A percentile compares a stretch with the other conserved stretches of the same genome.
These are phyloP conservation scores for Solenodon paradoxus DNA, from an alignment of 2,113 vertebrate species.

Conservation along the genomic window DNA sequence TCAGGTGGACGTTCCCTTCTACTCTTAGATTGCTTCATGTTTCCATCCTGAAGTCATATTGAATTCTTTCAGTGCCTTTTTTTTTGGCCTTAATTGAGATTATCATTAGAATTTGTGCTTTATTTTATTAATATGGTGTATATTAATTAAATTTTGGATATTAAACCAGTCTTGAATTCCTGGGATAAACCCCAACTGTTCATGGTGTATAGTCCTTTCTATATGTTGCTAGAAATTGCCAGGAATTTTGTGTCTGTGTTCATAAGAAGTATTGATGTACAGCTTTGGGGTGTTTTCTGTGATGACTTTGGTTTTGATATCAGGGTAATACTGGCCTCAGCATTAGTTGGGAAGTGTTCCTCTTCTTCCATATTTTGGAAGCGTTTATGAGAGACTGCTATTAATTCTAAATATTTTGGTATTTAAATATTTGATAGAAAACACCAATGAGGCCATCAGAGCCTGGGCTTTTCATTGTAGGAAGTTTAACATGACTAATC, in stretches of 20 bases:
- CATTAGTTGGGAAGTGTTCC: too few species aligned
- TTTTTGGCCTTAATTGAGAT: not conserved
- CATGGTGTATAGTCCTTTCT: not conserved
- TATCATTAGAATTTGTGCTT: not conserved
- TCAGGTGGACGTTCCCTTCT: not conserved
- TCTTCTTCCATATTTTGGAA: too few species aligned
- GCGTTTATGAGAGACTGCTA: too few species aligned
- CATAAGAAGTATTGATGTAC: too few species aligned
- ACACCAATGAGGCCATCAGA: not conserved
- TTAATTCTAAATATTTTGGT: not conserved
- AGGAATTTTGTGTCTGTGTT: too few species aligned
- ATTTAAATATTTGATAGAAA: not conserved
- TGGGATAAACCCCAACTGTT: not conserved
- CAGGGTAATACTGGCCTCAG: too few species aligned
- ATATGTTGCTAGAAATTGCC: too few species aligned
- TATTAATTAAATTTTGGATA: not conserved
- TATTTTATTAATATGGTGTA: not conserved
- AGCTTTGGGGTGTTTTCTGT: too few species aligned
- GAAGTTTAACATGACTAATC: not conserved
- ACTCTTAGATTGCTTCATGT: too few species aligned
- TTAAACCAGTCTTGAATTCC: not conserved
- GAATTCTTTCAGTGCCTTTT: not conserved
- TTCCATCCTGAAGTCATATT: not conserved
- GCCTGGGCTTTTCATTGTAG: not conserved
- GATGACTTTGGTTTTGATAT: too few species aligned